Evolutionary conservation across 1,140 invertebrate genomes (phyloP), one percentile per base, ranked within the genome.

Genomic region (Papilio dardanus): DNA sequence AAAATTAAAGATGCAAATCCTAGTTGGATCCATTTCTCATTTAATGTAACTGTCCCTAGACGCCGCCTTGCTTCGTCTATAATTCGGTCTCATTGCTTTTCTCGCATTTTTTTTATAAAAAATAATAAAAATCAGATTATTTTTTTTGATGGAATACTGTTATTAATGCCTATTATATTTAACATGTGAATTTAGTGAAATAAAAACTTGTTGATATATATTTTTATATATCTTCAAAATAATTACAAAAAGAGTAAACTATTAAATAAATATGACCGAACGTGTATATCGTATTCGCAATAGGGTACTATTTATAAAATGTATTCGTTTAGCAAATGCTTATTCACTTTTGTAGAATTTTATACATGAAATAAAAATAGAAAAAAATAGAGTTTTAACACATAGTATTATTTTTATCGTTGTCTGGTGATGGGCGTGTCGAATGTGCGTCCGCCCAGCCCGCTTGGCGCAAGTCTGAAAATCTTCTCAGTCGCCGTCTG

Each of bases 341-440:
- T 73, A 73, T 35, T 74, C 40, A 58, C 14, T 73, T 77, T 50
- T 5, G 19, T 19, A 54, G 54, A 62, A 28, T 62, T 62, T 40
- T 69, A 40, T 69, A 24, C 33, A 10, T 10, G 8, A 28, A 3
- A 21, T 69, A 35, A 69, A 69, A 50, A 66, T 16, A 66, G 16
- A 67, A 67, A 67, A 68, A 12, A n/a, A 6, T 2, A 68, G 16
- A 68, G n/a, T 40, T 21, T n/a, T 19, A 40, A 35, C 3, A 62
- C 54, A 62, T 62, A 28, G 71, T 79, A 50, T 75, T 74, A 77
- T 82, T 84, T 84, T 83, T 83, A 33, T 84, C 81, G 69, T 71
- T 50, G 77, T 76, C 68, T 67, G 79, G 77, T 76, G 76, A 78
- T 79, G 84, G 88, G 88, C 88, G 88, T 91, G 85, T 84, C 88